Base-by-base conservation (phyloP, 2,888 invertebrate species). In the Cotesia congregata region DNA sequence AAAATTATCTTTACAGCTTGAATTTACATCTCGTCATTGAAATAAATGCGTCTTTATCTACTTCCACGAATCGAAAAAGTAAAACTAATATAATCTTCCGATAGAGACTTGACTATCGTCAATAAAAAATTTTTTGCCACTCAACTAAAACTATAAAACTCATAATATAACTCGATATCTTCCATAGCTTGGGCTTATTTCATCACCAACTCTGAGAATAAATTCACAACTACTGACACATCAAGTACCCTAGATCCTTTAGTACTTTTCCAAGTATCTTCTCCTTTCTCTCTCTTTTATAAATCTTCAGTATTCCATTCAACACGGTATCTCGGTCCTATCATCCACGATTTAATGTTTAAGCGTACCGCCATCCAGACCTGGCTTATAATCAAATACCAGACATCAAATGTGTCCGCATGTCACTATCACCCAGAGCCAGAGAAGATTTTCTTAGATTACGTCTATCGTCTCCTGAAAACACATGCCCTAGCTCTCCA, bases 181-280 rank as follows among this genome's bases (percentile, higher is more conserved):
- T 77, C 76, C 77, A 64, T 41, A 62, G 20, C 68, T 76, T 72
- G 75, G 71, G 74, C 71, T 77, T 78, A 78, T 68, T 77, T 81
- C 76, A 79, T 75, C 79, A 78, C 74, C 20, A 79, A 78, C 70
- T 12, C 74, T 70, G 38, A 68, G 61, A 60, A 77, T 50, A 50
- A 50, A 50, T 50, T 50, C 4, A 50, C 50, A 50, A 50, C 12
- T 12, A 50, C 50, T 50, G 50, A 50, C 50, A 50, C 50, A 50
- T 50, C 50, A 50, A 50, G 50, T 50, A 50, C 50, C 50, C 50
- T 50, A 50, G 50, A 50, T 50, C 50, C 50, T 50, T 50, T 50
- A 50, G 50, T 50, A 50, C 50, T 50, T 50, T 50, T 12, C 50
- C 12, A 50, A 50, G 50, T 50, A 50, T 50, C 50, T 50, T 50